Evolutionary conservation across 2,888 invertebrate genomes (phyloP).

Genomic region (Adelognathus sp.): DNA sequence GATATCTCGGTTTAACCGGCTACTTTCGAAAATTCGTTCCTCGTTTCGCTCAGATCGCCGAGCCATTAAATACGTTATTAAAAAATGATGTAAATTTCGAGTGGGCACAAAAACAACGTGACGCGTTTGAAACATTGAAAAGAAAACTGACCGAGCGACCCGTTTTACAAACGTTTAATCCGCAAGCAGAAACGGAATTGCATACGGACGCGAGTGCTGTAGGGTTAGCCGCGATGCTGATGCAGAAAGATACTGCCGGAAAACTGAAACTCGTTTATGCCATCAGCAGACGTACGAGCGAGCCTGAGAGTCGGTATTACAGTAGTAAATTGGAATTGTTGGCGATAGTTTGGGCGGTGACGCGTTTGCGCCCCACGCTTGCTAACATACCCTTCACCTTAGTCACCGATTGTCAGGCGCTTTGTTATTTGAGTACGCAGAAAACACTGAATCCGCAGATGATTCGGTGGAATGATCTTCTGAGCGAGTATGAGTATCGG

Average conservation of each 20-base stretch:
- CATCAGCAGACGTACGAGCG: no score
- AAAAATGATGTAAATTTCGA: neutral
- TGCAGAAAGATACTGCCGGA: constrained; percentile 57
- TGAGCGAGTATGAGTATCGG: constrained; percentile 38
- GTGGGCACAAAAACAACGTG: constrained; percentile 5
- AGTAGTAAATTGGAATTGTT: constrained; percentile 54
- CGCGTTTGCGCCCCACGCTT: constrained; percentile 1
- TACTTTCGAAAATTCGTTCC: constrained; percentile 40
- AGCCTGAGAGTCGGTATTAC: constrained; percentile 62
- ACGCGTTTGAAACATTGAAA: neutral
- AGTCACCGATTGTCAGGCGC: neutral
- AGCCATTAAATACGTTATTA: constrained; percentile 2
- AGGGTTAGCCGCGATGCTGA: constrained; percentile 2
- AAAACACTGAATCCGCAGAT: no score
- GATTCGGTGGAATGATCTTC: no score
- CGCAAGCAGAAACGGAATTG: constrained; percentile 24
- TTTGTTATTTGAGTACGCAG: no score
- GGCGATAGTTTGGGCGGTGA: constrained; percentile 18
- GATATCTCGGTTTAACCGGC: constrained; percentile 18
- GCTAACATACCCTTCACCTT: constrained; percentile 52
- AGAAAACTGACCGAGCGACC: constrained; percentile 9
- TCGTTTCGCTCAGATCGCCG: constrained; percentile 3
- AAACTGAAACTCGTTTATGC: constrained; percentile 58
- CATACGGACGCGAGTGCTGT: constrained; percentile 19
- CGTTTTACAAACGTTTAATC: constrained; percentile 4